Percentiles rank a stretch among this genome's conserved stretches.
Evolutionary conservation across 1,140 invertebrate species (phyloP).

Genomic region (Meloidogyne hapla): DNA sequence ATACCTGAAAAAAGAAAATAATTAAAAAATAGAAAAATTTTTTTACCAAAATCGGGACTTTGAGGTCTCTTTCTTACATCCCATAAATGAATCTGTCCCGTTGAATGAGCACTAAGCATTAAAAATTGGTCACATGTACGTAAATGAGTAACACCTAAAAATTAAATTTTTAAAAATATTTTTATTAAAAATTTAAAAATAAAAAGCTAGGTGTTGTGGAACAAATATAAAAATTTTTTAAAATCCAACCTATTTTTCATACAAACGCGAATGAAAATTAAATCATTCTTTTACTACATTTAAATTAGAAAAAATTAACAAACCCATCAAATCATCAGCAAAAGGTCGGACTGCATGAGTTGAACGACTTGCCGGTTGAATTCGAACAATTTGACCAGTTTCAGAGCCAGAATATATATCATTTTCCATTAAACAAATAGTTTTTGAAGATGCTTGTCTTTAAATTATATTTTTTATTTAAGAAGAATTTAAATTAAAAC

Average conservation of each 20-base stretch:
- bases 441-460: conserved; percentile 22
- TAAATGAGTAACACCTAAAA: conserved; percentile 23
- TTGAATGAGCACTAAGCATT: conserved; percentile 27
- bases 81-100: conserved; percentile 32
- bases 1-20: background rate
- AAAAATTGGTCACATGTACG: conserved; percentile 2
- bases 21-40: background rate
- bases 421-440: conserved; percentile 25
- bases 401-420: conserved; percentile 33
- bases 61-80: conserved; percentile 22
- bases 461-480: conserved; percentile 12
- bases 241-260: too few relatives aligned
- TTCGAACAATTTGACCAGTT: conserved; percentile 28
- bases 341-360: conserved; percentile 16
- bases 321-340: conserved; percentile 19
- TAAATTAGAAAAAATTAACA: background rate
- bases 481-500: background rate
- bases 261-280: too few relatives aligned
- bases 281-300: too few relatives aligned
- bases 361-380: conserved; percentile 4
- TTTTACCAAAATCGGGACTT: conserved; percentile 1
- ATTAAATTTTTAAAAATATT: conserved; percentile 13
- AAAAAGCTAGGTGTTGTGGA: background rate
- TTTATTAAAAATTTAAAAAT: background rate
- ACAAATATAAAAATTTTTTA: background rate